Conservation (phyloP, 2,797 vertebrate genomes). For the Prunella strophiata region DNA sequence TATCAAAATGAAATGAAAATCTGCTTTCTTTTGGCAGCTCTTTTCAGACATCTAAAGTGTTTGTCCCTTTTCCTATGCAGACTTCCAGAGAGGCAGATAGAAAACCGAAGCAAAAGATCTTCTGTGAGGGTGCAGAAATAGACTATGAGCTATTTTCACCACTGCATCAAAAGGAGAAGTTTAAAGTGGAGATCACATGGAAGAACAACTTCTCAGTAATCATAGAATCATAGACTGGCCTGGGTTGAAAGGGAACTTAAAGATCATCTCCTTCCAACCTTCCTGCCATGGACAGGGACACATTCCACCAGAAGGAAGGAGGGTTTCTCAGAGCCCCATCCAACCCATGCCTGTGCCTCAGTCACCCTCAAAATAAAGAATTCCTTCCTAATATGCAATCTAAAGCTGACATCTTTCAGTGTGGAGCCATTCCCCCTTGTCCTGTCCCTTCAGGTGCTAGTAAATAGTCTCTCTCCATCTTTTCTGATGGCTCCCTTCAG, state of each 20-base stretch:
- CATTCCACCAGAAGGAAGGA: too few species aligned
- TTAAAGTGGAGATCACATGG: background rate
- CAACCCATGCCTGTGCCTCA: background rate
- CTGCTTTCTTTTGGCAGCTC: background rate
- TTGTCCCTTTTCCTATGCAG: background rate
- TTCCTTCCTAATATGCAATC: too few species aligned
- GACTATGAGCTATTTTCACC: background rate
- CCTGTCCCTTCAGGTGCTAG: background rate
- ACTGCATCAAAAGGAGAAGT: background rate
- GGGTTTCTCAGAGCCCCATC: background rate
- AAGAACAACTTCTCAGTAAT: background rate
- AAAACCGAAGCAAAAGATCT: background rate
- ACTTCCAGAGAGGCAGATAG: background rate
- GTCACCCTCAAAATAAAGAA: background rate
- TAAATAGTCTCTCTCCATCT: background rate
- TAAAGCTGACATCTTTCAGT: background rate
- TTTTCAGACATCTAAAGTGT: background rate
- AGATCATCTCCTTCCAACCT: background rate
- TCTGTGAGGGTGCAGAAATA: background rate
- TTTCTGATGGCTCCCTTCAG: background rate
- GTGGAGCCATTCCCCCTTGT: rapidly evolving
- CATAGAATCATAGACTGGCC: background rate
- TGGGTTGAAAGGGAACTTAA: background rate
- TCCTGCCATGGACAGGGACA: background rate
- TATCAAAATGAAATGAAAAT: conserved; percentile 25